phyloP scores from a whole-genome alignment of 1,140 invertebrate genomes.

The Neelides sp. region DNA sequence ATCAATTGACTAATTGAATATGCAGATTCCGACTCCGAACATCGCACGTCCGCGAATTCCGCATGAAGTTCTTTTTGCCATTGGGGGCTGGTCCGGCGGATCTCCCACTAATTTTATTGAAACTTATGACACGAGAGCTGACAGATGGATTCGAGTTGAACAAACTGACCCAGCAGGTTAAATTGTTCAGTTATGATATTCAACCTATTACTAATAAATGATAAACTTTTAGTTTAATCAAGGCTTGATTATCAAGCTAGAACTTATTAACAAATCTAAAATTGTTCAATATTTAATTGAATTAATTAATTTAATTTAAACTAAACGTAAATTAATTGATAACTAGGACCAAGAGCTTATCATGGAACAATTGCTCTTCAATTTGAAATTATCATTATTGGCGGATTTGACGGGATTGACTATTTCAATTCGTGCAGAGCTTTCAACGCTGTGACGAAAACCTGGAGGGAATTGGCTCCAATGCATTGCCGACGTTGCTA shows the following conservation, averaged over 20 bases:
- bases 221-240: no score
- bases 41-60: conserved; percentile 53
- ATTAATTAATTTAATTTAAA: background rate
- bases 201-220: no score
- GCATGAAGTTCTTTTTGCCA: conserved; percentile 53
- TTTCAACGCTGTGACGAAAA: conserved; percentile 49
- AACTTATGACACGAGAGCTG: conserved; percentile 61
- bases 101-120: conserved; percentile 58
- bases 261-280: no score
- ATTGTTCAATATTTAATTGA: no score
- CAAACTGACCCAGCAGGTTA: conserved; percentile 12
- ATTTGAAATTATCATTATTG: conserved; percentile 52
- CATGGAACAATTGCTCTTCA: conserved; percentile 50
- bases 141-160: conserved; percentile 53
- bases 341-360: conserved; percentile 49
- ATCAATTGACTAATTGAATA: no score
- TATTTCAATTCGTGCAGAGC: conserved; percentile 51
- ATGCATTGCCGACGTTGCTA: conserved; percentile 53
- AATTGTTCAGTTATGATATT: no score
- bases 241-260: no score
- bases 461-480: conserved; percentile 49
- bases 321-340: background rate
- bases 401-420: conserved; percentile 52
- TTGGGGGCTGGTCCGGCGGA: conserved; percentile 55
- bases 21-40: conserved; percentile 43